phyloP scores from a whole-genome alignment of 2,797 vertebrate species.

The Caiman crocodilus region DNA sequence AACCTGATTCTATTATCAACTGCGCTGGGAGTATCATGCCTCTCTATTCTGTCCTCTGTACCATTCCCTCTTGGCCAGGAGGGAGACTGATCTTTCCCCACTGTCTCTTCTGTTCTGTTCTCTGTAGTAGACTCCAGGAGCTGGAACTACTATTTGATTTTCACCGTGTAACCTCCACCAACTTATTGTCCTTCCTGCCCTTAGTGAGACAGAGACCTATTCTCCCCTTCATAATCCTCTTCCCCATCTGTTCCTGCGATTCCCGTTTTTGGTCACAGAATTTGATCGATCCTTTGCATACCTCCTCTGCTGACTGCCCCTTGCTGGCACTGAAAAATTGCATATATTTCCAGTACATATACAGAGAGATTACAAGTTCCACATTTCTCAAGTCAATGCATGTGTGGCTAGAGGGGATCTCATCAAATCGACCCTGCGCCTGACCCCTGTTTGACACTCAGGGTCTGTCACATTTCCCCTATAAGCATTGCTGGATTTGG shows the following conservation, averaged over 20 bases:
- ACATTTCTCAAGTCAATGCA: neutral
- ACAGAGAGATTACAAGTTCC: neutral
- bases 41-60: conserved; percentile 12
- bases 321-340: neutral
- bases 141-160: neutral
- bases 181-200: neutral
- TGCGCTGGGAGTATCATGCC: neutral
- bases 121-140: conserved; percentile 13
- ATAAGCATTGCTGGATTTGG: conserved; percentile 43
- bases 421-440: conserved; percentile 45
- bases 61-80: conserved; percentile 29
- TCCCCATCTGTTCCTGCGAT: neutral
- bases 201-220: neutral
- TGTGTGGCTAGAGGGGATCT: conserved; percentile 28
- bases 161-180: neutral
- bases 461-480: conserved; percentile 60
- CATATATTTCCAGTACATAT: conserved; percentile 8
- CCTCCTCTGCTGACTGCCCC: neutral
- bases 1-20: neutral
- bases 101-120: neutral
- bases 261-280: neutral
- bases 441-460: conserved; percentile 37
- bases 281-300: neutral
- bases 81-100: conserved; percentile 33
- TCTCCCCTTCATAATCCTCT: neutral